Base-by-base conservation (phyloP, 2,113 vertebrate genomes). In the Telmatochromis bifrenatus region DNA sequence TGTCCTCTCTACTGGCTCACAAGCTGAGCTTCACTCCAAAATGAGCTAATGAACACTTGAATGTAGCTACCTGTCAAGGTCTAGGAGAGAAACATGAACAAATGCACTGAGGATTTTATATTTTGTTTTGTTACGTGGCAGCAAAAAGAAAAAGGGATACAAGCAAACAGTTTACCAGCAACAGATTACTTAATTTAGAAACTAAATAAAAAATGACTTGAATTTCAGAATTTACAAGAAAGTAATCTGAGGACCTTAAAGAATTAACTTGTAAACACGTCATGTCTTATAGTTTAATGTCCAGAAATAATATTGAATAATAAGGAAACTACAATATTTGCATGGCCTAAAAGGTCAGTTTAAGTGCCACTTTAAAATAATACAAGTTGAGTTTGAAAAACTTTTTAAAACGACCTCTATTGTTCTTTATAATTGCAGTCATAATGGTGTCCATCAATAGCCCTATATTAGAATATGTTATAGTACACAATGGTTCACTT, bases 171-270 rank as follows among this genome's bases (percentile, higher is more conserved):
- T 73, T 73, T 70, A 70, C 12, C 65, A 42, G 2, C 13, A 45
- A 73, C 13, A 73, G 13, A 17, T 73, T 45, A 26, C 21, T 45
- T 73, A 3, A 17, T 45, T 45, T 26, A 73, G 42, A 28, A 75
- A 75, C 14, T 2, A 75, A 75, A 17, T 75, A 47, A 19, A 17
- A 75, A 75, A 28, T 49, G 0, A 47, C 14, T 73, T 75, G 9
- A 75, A 75, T 45, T 73, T 15, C 14, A 45, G 39, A 73, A 47
- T 26, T 10, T 0, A 26, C 4, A 0, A 17, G 13, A 45, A 45
- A 45, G 39, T 73, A 47, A 73, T 47, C 8, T 9, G 68, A 73
- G 37, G 0, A 73, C 37, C 37, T 45, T 45, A 73, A 73, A 45
- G 39, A 45, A 45, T 49, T 7, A 28, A 11, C 3, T 26, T 45